These are phyloP conservation scores for Trididemnum clinides DNA, from an alignment of 23 tunicate species.

Conservation along the genomic window DNA sequence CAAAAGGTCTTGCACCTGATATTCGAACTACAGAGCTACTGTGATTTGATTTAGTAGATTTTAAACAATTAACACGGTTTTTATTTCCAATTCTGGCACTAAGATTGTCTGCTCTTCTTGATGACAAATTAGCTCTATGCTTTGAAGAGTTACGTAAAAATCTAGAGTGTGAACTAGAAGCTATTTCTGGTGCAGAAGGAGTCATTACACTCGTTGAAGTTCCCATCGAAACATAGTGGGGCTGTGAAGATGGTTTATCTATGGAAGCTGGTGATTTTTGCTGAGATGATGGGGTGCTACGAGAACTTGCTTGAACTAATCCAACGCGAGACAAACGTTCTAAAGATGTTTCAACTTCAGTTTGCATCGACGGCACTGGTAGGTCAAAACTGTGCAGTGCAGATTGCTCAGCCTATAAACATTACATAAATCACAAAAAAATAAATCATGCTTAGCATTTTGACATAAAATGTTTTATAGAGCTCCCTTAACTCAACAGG, in stretches of 20 bases:
- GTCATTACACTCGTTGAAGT: background rate
- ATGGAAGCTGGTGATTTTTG: no score
- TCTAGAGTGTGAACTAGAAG: background rate
- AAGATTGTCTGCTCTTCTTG: background rate
- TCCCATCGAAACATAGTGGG: background rate
- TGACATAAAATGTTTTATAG: no score
- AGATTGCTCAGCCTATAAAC: background rate
- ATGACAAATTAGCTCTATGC: background rate
- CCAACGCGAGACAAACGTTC: no score
- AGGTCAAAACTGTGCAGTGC: background rate
- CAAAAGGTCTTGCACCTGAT: background rate
- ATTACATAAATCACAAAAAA: background rate
- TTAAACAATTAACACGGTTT: background rate
- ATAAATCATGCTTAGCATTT: no score
- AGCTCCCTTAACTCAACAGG: no score
- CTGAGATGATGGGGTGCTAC: no score
- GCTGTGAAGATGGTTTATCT: background rate
- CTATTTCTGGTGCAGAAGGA: background rate
- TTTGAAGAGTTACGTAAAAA: background rate
- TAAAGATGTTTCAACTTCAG: background rate
- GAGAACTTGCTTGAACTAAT: no score
- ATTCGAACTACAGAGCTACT: constrained; percentile 3
- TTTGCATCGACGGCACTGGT: background rate
- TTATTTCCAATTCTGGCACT: background rate
- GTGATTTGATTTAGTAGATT: background rate